These are phyloP conservation scores for Idaea dimidiata DNA, from an alignment of 2,888 invertebrate species.

Conservation along the genomic window DNA sequence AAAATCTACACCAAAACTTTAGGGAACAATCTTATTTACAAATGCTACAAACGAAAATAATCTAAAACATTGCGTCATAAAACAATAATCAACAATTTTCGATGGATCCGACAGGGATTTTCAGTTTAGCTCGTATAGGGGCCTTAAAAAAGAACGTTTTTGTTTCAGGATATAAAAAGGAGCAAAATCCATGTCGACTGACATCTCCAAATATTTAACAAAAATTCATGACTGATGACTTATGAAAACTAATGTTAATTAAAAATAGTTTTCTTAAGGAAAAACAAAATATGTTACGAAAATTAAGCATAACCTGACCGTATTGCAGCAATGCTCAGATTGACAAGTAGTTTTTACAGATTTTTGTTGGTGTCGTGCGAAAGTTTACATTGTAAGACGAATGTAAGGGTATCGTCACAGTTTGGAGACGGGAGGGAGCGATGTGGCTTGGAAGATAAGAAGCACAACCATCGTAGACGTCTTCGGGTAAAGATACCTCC, in stretches of 20 bases:
- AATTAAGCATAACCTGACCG: constrained; percentile 41
- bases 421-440: constrained; percentile 50
- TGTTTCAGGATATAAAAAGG: constrained; percentile 60
- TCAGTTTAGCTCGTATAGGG: too few species aligned
- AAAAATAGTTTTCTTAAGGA: constrained; percentile 37
- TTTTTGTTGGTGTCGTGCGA: constrained; percentile 61
- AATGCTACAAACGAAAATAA: too few species aligned
- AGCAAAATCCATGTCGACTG: constrained; percentile 68
- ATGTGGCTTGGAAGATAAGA: constrained; percentile 43
- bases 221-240: constrained; percentile 43
- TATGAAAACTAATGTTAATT: constrained; percentile 17
- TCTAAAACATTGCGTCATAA: too few species aligned
- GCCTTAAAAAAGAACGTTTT: constrained; percentile 34
- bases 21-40: too few species aligned
- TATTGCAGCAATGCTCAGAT: constrained; percentile 72
- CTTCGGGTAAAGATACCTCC: constrained; percentile 43
- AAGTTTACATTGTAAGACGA: constrained; percentile 38
- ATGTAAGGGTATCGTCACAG: constrained; percentile 52
- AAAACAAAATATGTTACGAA: constrained; percentile 47
- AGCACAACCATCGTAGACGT: constrained; percentile 46
- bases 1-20: too few species aligned
- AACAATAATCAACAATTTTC: too few species aligned
- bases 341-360: constrained; percentile 74
- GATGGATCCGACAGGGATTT: too few species aligned
- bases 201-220: constrained; percentile 30